Conservation (phyloP, 2,797 vertebrate genomes). For the Malurus splendens region DNA sequence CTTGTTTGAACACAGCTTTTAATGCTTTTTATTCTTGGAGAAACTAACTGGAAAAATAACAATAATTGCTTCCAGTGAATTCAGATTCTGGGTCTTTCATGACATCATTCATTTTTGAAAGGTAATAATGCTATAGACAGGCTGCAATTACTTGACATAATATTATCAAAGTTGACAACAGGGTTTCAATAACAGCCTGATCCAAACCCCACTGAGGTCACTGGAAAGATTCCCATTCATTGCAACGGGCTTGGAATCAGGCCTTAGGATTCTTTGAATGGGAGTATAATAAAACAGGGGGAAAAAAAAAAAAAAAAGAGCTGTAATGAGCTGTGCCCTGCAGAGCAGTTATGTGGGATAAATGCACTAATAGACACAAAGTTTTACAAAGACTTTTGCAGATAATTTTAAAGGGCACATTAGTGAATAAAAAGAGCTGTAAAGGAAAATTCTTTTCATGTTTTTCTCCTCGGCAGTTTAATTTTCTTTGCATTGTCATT, state of each 20-base stretch:
- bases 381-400: no score
- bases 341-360: no score
- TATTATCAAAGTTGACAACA: constrained; percentile 9
- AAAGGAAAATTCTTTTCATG: constrained; percentile 14
- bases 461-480: not conserved
- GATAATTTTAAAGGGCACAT: no score
- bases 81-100: not conserved
- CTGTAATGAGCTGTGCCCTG: no score
- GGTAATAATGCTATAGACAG: not conserved
- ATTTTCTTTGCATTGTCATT: constrained; percentile 15
- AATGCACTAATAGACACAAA: no score
- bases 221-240: constrained; percentile 17
- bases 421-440: no score
- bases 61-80: constrained; percentile 2
- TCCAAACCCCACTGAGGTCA: constrained; percentile 11
- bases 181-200: not conserved
- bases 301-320: not conserved
- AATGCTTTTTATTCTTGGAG: not conserved
- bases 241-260: not conserved
- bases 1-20: constrained; percentile 27
- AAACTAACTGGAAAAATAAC: constrained; percentile 19
- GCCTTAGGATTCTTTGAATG: not conserved
- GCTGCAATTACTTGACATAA: not conserved
- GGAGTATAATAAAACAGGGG: not conserved
- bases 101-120: constrained; percentile 15